These are phyloP conservation scores for Alfaro cultratus DNA, from an alignment of 2,797 vertebrate genomes.

Conservation along the genomic window DNA sequence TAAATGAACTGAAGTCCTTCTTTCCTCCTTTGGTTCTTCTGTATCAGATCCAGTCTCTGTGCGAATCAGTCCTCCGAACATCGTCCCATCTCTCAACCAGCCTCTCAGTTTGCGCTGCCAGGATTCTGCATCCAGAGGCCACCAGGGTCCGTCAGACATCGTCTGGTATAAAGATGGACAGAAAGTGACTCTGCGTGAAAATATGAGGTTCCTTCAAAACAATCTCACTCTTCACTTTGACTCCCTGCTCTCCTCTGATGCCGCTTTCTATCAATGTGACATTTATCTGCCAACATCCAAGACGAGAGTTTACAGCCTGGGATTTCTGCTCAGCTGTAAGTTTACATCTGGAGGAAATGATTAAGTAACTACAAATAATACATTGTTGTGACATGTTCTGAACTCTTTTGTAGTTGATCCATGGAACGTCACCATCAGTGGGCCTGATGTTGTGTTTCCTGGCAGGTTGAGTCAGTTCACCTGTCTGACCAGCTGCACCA, in stretches of 20 bases:
- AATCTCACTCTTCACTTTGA: slow-evolving; percentile 47
- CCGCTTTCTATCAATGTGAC: slow-evolving; percentile 56
- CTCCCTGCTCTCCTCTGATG: slow-evolving; percentile 36
- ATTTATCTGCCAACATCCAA: fast-evolving
- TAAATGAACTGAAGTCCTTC: neutral
- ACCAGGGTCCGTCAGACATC: neutral
- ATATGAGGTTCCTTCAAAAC: slow-evolving; percentile 31
- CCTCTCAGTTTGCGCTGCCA: slow-evolving; percentile 44
- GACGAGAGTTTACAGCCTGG: slow-evolving; percentile 31
- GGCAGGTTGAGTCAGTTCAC: slow-evolving; percentile 35
- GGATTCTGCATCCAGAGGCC: slow-evolving; percentile 5
- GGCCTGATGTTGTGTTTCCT: slow-evolving; percentile 34
- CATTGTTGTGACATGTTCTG: neutral
- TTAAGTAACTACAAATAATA: neutral
- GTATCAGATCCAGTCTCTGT: slow-evolving; percentile 44
- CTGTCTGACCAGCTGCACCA: slow-evolving; percentile 43
- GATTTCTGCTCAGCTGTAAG: slow-evolving; percentile 53
- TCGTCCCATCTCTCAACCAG: slow-evolving; percentile 31
- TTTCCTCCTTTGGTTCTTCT: neutral
- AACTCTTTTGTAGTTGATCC: slow-evolving; percentile 34
- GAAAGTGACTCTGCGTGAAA: slow-evolving; percentile 24
- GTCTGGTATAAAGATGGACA: slow-evolving; percentile 52
- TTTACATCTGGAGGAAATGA: neutral
- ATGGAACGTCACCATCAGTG: slow-evolving; percentile 52
- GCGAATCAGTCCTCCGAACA: slow-evolving; percentile 19